phyloP scores from a whole-genome alignment of 1,140 invertebrate genomes.

The Drosophila saltans region DNA sequence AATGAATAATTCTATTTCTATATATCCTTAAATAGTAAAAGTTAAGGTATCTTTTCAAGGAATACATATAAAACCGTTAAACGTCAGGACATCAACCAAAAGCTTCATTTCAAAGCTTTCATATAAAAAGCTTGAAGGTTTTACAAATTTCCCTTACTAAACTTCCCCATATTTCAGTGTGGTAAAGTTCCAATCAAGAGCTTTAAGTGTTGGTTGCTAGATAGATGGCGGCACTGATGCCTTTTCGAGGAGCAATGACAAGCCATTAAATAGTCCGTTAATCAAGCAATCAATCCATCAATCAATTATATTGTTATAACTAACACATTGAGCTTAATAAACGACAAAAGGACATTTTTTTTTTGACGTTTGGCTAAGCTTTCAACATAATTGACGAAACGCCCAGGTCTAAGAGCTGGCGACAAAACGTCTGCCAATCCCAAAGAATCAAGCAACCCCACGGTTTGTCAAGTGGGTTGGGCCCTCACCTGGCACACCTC shows the following conservation, averaged over 20 bases:
- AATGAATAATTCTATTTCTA: too few species aligned
- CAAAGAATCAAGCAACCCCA: not conserved
- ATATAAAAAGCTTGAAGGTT: not conserved
- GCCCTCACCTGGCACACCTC: not conserved
- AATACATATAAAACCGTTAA: not conserved
- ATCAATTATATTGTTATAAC: not conserved
- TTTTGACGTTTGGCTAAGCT: not conserved
- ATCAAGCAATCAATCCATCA: not conserved
- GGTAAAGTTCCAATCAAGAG: constrained; percentile 36
- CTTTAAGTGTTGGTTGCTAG: constrained; percentile 16
- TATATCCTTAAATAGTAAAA: too few species aligned
- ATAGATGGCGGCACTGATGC: constrained; percentile 47
- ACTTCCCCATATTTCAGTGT: constrained; percentile 51
- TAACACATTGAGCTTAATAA: constrained; percentile 18
- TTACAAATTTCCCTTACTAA: not conserved
- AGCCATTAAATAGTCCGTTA: not conserved
- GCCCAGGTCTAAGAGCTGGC: constrained; percentile 12
- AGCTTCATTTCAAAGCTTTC: not conserved
- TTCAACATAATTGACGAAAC: constrained; percentile 10
- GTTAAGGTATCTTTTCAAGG: too few species aligned
- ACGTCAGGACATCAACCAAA: not conserved
- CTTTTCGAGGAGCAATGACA: not conserved
- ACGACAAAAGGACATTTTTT: constrained; percentile 44
- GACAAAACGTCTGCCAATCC: constrained; percentile 38
- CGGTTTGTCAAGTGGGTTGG: constrained; percentile 1